phyloP scores from a whole-genome alignment of 1,140 invertebrate species.

The Tetramorium alpestre region DNA sequence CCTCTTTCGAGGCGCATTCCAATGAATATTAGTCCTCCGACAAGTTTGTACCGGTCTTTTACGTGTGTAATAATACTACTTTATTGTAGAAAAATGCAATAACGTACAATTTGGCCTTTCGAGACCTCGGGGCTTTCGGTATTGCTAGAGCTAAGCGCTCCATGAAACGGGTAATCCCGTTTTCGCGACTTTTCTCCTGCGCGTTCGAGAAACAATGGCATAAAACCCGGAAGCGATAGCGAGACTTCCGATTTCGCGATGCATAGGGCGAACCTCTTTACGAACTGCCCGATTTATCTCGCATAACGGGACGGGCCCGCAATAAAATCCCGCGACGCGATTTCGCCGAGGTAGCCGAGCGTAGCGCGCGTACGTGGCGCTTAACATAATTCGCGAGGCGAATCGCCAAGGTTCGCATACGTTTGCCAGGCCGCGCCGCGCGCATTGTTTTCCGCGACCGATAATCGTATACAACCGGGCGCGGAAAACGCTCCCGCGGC shows the following conservation, averaged over 20 bases:
- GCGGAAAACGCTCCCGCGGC: background rate
- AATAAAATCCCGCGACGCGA: conserved; percentile 50
- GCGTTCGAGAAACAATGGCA: conserved; percentile 34
- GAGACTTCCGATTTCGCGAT: conserved; percentile 23
- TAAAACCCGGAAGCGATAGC: background rate
- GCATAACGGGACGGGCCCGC: conserved; percentile 33
- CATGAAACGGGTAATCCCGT: conserved; percentile 3
- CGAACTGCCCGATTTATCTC: conserved; percentile 52
- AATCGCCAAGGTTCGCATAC: conserved; percentile 39
- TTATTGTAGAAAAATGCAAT: conserved; percentile 13
- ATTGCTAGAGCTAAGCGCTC: conserved; percentile 2
- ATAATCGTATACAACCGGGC: conserved; percentile 42
- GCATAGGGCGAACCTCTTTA: conserved; percentile 10
- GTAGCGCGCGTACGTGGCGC: conserved; percentile 34
- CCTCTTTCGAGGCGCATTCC: background rate
- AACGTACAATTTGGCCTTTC: conserved; percentile 36
- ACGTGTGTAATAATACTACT: conserved; percentile 14
- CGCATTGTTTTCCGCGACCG: conserved; percentile 39
- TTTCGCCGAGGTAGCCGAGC: conserved; percentile 55
- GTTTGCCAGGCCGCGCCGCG: conserved; percentile 23
- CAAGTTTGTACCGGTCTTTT: background rate
- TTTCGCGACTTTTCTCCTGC: conserved; percentile 27
- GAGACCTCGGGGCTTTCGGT: background rate
- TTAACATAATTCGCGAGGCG: conserved; percentile 54
- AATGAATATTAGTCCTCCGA: background rate